phyloP scores from a whole-genome alignment of 2,888 invertebrate genomes.

The Caenorhabditis angaria region DNA sequence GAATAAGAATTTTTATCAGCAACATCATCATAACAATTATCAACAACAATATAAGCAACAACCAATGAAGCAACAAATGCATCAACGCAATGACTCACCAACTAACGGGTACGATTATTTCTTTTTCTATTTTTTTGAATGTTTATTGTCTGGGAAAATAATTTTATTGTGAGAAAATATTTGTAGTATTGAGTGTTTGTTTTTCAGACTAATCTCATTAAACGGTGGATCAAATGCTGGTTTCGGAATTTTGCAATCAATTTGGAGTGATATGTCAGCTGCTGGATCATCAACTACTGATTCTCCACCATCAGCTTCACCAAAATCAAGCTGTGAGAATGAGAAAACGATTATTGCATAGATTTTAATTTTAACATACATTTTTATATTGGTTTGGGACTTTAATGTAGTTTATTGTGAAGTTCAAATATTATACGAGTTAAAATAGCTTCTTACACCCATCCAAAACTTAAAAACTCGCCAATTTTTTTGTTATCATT shows the following conservation, averaged over 20 bases:
- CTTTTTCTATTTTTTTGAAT: neutral
- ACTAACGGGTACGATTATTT: conserved; percentile 19
- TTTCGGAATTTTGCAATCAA: conserved; percentile 34
- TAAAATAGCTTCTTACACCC: too few species aligned
- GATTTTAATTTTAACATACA: neutral
- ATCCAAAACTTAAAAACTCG: too few species aligned
- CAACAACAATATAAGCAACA: neutral
- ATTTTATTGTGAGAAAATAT: neutral
- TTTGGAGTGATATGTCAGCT: conserved; percentile 29
- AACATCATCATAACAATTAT: neutral
- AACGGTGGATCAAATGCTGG: conserved; percentile 16
- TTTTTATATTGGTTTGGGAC: neutral
- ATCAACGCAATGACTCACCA: conserved; percentile 32
- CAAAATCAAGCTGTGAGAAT: conserved; percentile 24
- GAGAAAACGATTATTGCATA: conserved; percentile 25
- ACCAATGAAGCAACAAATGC: neutral
- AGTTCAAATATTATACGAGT: too few species aligned
- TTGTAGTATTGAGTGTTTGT: too few species aligned
- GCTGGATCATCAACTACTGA: conserved; percentile 10
- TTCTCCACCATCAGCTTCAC: conserved; percentile 25
- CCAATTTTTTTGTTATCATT: neutral
- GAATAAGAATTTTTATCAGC: neutral
- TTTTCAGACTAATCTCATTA: conserved; percentile 32
- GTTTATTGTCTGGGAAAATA: neutral
- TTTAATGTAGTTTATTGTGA: too few species aligned